A percentile compares a stretch with the other conserved stretches of the same genome.
These are phyloP conservation scores for Galeruca laticollis DNA, from an alignment of 2,888 invertebrate species.

Conservation along the genomic window DNA sequence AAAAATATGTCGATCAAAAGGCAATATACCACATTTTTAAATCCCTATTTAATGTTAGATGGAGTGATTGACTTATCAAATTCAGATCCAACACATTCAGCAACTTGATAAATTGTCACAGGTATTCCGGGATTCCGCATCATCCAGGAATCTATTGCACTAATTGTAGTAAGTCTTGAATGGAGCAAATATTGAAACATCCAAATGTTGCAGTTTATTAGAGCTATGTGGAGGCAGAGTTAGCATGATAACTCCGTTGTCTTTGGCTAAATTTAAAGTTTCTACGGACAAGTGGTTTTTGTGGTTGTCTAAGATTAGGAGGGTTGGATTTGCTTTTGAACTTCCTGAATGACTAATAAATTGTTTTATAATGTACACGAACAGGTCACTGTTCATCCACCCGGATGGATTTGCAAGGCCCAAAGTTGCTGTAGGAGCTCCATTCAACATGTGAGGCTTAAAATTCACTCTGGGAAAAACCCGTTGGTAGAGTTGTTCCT, in stretches of 20 bases:
- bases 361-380: slow-evolving; percentile 1
- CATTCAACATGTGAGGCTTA: not conserved
- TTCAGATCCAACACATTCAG: not conserved
- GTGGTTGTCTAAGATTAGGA: slow-evolving; percentile 11
- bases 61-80: not conserved
- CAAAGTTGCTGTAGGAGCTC: not conserved
- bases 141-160: no score
- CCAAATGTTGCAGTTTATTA: slow-evolving; percentile 62
- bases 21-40: not conserved
- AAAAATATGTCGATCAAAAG: not conserved
- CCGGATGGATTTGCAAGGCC: not conserved
- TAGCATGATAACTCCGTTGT: slow-evolving; percentile 61
- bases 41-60: not conserved
- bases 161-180: no score
- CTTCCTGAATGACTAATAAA: not conserved
- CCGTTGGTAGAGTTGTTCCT: no score
- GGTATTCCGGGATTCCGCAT: no score
- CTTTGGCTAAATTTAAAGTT: slow-evolving; percentile 56
- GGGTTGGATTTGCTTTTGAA: slow-evolving; percentile 2
- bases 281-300: no score
- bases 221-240: slow-evolving; percentile 63
- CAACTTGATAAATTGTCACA: slow-evolving; percentile 41
- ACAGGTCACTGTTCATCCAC: slow-evolving; percentile 1
- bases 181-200: no score
- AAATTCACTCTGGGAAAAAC: not conserved